These are phyloP conservation scores for Sialia sialis DNA, from an alignment of 2,113 vertebrate genomes.

Conservation along the genomic window DNA sequence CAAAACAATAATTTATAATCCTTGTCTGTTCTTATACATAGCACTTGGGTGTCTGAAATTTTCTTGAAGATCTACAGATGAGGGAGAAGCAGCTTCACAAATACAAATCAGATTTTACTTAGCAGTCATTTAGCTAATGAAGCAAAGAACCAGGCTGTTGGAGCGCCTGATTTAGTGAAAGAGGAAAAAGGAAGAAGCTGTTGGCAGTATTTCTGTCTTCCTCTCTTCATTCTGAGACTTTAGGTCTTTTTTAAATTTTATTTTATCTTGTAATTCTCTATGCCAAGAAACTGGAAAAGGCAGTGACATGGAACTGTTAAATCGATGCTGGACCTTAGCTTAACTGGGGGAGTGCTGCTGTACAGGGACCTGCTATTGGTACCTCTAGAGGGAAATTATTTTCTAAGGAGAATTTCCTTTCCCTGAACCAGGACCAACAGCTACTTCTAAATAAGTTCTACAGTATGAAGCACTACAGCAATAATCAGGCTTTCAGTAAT, in stretches of 20 bases:
- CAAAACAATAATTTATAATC: not conserved
- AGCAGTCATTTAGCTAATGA: not conserved
- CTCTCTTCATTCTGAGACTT: not conserved
- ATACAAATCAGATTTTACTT: not conserved
- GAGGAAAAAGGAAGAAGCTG: accelerated
- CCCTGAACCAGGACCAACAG: not conserved
- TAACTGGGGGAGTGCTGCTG: not conserved
- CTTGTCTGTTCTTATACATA: not conserved
- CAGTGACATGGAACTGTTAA: not conserved
- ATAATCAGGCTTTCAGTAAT: not conserved
- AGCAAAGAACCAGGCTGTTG: not conserved
- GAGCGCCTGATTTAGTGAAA: not conserved
- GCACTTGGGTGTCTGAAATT: not conserved
- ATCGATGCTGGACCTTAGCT: not conserved
- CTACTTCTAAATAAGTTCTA: not conserved
- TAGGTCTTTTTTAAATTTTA: not conserved
- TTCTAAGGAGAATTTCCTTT: not conserved
- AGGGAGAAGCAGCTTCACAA: not conserved
- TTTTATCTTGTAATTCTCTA: not conserved
- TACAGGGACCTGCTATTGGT: not conserved
- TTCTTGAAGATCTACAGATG: not conserved
- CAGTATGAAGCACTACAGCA: not conserved
- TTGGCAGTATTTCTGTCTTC: not conserved
- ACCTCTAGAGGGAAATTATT: not conserved
- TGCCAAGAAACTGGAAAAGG: not conserved